Conservation (phyloP, 2,113 vertebrate genomes). For the Galemys pyrenaicus region DNA sequence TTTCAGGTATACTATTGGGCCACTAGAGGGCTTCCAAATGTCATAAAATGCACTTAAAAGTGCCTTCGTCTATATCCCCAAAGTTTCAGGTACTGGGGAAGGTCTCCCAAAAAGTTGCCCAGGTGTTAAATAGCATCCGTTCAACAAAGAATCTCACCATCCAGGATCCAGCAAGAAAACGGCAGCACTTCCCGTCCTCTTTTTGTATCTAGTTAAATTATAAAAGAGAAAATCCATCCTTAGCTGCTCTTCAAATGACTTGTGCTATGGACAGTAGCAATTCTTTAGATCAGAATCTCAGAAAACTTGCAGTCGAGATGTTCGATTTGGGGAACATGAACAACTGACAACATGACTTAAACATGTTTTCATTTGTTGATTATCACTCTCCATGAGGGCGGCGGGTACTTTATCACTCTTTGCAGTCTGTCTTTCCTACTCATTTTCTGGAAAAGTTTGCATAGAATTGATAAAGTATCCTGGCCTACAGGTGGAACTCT, state of each 20-base stretch:
- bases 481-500: neutral
- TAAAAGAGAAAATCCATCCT: neutral
- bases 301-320: neutral
- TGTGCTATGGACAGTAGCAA: neutral
- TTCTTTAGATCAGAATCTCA: constrained; percentile 35
- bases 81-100: neutral
- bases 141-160: too few species aligned
- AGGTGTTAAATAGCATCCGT: neutral
- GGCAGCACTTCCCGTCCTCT: neutral
- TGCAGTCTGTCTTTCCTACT: too few species aligned
- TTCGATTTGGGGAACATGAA: neutral
- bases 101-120: neutral
- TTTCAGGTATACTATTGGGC: neutral
- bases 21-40: neutral
- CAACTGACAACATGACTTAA: neutral
- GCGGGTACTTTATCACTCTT: neutral
- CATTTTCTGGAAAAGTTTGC: too few species aligned
- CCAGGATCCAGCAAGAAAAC: too few species aligned
- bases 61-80: neutral
- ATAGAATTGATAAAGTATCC: too few species aligned
- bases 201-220: neutral
- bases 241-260: neutral
- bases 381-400: neutral
- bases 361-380: neutral
- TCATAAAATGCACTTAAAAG: neutral